Evolutionary conservation across 2,888 invertebrate species (phyloP), one percentile per base, ranked within the genome.

Genomic region (Chrysomela aeneicollis): DNA sequence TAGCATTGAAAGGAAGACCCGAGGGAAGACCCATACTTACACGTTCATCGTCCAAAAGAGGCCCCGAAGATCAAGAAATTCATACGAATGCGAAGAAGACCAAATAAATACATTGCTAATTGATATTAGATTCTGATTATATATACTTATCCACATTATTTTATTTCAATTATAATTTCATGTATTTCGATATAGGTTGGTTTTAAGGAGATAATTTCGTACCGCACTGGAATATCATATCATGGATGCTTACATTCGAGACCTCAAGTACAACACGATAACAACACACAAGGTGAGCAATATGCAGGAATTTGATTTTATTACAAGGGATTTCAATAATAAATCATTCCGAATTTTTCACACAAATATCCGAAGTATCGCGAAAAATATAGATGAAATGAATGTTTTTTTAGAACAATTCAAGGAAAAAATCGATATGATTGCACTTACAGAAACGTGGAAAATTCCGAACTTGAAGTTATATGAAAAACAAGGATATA

Each of bases 361-460:
- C n/a, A n/a, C n/a, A n/a, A n/a, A n/a, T n/a, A n/a, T n/a, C n/a
- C n/a, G n/a, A n/a, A n/a, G n/a, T n/a, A n/a, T n/a, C n/a, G n/a
- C n/a, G n/a, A n/a, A n/a, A n/a, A 53, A 51, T 21, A 32, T 32
- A 32, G 32, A 52, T 32, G 30, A 32, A 52, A 52, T 52, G 12
- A 32, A 52, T 17, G 52, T 52, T 15, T 18, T 52, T 52, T 30
- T 52, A 30, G n/a, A 52, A 52, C 26, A 26, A 30, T 52, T 26
- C 30, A 26, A 6, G 17, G 32, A 17, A 30, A 32, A 32, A 52
- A 30, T 52, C 18, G 52, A 52, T 52, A 15, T 52, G 12, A 52
- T 53, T 53, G 53, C 53, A 53, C 12, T 53, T 26, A 53, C 18
- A 53, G 53, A 53, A 32, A 53, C 53, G 18, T 53, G 53, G 53